Evolutionary conservation across 2,888 invertebrate species (phyloP), one percentile per base, ranked within the genome.

Genomic region (Eristalis intricaria): DNA sequence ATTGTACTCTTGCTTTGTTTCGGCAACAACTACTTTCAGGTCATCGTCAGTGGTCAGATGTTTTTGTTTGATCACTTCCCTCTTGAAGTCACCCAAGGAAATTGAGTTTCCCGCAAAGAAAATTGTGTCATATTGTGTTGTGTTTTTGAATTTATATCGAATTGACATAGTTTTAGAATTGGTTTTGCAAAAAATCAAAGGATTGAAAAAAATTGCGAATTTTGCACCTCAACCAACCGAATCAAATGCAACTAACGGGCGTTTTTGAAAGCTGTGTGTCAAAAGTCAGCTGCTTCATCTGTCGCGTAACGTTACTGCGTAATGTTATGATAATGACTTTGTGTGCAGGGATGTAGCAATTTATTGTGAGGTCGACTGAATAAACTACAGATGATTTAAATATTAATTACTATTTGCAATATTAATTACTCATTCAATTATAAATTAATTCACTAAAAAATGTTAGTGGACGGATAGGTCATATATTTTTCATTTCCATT

Each of bases 161-260:
- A 78, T 78, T 74, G 84, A 87, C 88, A 89, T 89, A 64, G 84
- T 88, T 88, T 82, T 84, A 80, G 22, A 66, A 74, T 78, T 68
- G 78, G 78, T 81, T 88, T 81, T 70, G 80, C 82, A 88, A 85
- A 85, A 79, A 13, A 38, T 8, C 38, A 11, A 38, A 38, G 1
- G 13, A 38, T 13, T 8, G 8, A 10, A 38, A 0, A n/a, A 32
- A 10, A 3, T 38, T 38, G 11, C 38, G 38, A 38, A 38, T 38
- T 66, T 79, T 82, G 68, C 61, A 78, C 43, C 71, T 65, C 78
- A 71, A 73, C 29, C 29, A 0, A 10, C 7, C 29, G 23, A 63
- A 50, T 50, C 19, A 50, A 50, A 50, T 19, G 50, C 19, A 19
- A 19, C 8, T 50, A 50, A 50, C 50, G 50, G 19, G 2, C 19